These are phyloP conservation scores for Peromyscus eremicus DNA, from an alignment of 2,797 vertebrate species.

Conservation along the genomic window DNA sequence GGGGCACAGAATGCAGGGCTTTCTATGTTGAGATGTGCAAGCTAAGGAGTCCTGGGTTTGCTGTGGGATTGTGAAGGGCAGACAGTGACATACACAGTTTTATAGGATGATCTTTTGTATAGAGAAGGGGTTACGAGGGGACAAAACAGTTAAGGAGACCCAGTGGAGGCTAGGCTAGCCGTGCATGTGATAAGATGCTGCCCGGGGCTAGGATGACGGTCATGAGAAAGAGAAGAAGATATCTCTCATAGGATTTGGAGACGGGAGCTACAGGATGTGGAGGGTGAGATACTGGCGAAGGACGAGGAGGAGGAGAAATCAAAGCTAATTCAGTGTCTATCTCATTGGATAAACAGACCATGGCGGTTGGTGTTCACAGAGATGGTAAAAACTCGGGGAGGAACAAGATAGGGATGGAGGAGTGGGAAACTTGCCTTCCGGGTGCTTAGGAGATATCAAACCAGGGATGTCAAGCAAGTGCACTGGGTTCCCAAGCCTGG, in stretches of 20 bases:
- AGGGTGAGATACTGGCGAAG: background rate
- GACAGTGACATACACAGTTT: background rate
- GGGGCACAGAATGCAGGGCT: rapidly evolving
- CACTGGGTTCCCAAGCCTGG: background rate
- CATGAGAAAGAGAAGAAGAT: background rate
- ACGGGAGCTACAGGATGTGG: background rate
- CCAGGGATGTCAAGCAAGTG: background rate
- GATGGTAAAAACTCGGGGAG: rapidly evolving
- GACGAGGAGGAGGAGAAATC: background rate
- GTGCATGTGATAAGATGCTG: background rate
- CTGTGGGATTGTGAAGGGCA: background rate
- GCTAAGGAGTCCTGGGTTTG: background rate
- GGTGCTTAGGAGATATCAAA: background rate
- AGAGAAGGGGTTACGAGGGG: background rate
- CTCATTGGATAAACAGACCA: background rate
- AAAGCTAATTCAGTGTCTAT: background rate
- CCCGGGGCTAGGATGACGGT: background rate
- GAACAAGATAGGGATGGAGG: background rate
- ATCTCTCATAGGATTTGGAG: background rate
- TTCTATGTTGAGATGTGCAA: background rate
- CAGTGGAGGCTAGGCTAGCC: rapidly evolving
- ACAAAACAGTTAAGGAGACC: background rate
- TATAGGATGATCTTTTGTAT: background rate
- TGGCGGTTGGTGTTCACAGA: background rate
- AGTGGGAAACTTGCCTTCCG: background rate